Percentiles rank a stretch among this genome's conserved stretches.
Evolutionary conservation across 2,113 vertebrate species (phyloP).

Genomic region (Heterotis niloticus): DNA sequence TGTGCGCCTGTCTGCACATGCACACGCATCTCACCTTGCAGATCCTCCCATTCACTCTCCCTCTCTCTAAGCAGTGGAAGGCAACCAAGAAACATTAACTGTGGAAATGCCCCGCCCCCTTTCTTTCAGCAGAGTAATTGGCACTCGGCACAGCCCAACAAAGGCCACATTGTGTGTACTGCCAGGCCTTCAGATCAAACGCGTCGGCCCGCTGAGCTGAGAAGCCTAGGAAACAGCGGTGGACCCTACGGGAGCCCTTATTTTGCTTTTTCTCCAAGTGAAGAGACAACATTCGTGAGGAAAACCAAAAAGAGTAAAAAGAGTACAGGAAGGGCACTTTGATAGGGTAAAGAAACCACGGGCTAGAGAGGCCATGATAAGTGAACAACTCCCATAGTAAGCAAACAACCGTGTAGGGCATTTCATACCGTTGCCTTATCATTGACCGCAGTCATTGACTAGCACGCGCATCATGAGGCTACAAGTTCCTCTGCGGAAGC

Average conservation of each 20-base stretch:
- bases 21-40: constrained; percentile 3
- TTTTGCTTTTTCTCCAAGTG: neutral
- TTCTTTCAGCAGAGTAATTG: constrained; percentile 52
- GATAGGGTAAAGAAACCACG: neutral
- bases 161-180: constrained; percentile 49
- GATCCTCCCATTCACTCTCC: neutral
- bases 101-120: constrained; percentile 50
- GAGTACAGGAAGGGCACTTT: neutral
- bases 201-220: constrained; percentile 37
- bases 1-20: too few relatives aligned
- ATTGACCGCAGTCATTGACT: constrained; percentile 6
- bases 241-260: neutral
- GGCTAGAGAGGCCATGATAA: neutral
- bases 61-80: constrained; percentile 54
- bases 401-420: neutral
- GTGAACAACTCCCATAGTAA: neutral
- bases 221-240: neutral
- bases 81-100: constrained; percentile 71
- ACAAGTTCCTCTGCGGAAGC: neutral
- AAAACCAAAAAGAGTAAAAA: constrained; percentile 15
- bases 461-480: neutral
- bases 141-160: constrained; percentile 51
- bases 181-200: constrained; percentile 45
- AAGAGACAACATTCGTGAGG: constrained; percentile 22
- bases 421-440: neutral